Conservation (phyloP, 35 echinoderm and acorn worm species). For the Ophioderma brevispina region DNA sequence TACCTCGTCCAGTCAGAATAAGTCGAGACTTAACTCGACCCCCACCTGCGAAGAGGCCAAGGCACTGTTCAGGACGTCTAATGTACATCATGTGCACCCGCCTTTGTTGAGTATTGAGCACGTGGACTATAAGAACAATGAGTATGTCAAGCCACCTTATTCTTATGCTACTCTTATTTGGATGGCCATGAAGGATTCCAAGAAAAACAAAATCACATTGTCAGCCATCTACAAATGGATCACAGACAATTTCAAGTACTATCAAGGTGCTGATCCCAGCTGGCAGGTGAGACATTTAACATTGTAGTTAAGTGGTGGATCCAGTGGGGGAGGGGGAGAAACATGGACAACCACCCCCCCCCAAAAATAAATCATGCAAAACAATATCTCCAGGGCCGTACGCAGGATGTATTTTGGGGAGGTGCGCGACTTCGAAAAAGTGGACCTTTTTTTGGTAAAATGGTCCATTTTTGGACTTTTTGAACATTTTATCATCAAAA, state of each 20-base stretch:
- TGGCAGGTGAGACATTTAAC: slow-evolving; percentile 89
- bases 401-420: too few species aligned
- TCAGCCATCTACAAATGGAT: slow-evolving; percentile 99
- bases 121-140: slow-evolving; percentile 89
- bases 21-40: not conserved
- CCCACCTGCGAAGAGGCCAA: slow-evolving; percentile 29
- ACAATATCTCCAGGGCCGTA: not conserved
- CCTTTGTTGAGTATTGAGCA: slow-evolving; percentile 41
- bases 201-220: slow-evolving; percentile 98
- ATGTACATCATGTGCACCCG: slow-evolving; percentile 7
- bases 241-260: slow-evolving; percentile 97
- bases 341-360: too few species aligned
- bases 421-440: too few species aligned
- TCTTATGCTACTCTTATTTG: slow-evolving; percentile 97
- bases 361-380: not conserved
- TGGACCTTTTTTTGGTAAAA: too few species aligned
- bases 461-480: too few species aligned
- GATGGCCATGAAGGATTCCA: slow-evolving; percentile 99
- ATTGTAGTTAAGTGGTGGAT: too few species aligned
- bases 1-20: slow-evolving; percentile 40
- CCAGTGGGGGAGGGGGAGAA: too few species aligned
- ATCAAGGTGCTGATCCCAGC: slow-evolving; percentile 94
- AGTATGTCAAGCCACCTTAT: slow-evolving; percentile 87
- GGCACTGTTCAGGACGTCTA: slow-evolving; percentile 15
- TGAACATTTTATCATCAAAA: too few species aligned